These are phyloP conservation scores for Ophthalmolycus amberensis DNA, from an alignment of 2,113 vertebrate species.

Conservation along the genomic window DNA sequence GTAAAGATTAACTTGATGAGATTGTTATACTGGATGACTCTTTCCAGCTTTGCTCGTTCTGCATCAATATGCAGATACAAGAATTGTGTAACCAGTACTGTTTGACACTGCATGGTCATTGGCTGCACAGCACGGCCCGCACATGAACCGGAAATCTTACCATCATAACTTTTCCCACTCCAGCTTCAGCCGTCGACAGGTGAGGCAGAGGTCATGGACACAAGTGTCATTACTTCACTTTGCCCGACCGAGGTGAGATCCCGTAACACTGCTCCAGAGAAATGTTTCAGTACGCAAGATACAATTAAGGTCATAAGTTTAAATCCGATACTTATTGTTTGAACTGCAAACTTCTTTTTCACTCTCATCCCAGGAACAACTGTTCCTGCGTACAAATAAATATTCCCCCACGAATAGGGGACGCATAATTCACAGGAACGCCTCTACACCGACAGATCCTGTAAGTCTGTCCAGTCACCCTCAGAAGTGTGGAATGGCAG, in stretches of 20 bases:
- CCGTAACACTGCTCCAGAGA: not conserved
- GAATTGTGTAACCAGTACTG: slow-evolving; percentile 20
- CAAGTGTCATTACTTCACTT: slow-evolving; percentile 23
- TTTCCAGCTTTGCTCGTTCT: not conserved
- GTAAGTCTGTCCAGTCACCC: slow-evolving; percentile 54
- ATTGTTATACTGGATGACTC: not conserved
- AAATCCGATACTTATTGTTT: not conserved
- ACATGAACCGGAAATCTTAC: slow-evolving; percentile 9
- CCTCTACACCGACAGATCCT: slow-evolving; percentile 20
- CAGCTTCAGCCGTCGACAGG: slow-evolving; percentile 75
- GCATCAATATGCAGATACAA: not conserved
- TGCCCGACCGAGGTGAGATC: slow-evolving; percentile 77
- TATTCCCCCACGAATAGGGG: slow-evolving; percentile 56
- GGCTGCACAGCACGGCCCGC: not conserved
- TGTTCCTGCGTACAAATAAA: slow-evolving; percentile 76
- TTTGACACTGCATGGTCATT: not conserved
- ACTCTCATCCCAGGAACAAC: slow-evolving; percentile 62
- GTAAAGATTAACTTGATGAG: slow-evolving; percentile 42
- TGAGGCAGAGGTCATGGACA: slow-evolving; percentile 43
- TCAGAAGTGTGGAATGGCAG: not conserved
- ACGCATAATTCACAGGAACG: not conserved
- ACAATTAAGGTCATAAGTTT: not conserved
- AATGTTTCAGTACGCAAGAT: not conserved
- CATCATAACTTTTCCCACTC: slow-evolving; percentile 9
- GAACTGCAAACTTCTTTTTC: not conserved